These are phyloP conservation scores for Abscondita cerata DNA, from an alignment of 2,888 invertebrate species.

Conservation along the genomic window DNA sequence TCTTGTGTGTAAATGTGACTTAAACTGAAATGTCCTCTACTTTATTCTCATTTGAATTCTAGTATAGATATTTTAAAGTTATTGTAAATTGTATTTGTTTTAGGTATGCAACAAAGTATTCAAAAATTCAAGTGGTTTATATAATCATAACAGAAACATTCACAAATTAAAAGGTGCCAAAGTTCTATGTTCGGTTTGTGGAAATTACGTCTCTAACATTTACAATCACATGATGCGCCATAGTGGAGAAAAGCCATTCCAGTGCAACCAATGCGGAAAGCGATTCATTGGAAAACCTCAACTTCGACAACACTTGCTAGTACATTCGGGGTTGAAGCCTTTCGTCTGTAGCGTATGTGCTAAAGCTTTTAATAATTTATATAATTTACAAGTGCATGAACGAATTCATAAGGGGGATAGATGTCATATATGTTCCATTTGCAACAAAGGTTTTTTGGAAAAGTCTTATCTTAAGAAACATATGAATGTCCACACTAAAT, in stretches of 20 bases:
- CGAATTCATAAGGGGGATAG: slow-evolving; percentile 50
- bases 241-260: slow-evolving; percentile 44
- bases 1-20: no score
- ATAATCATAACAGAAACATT: slow-evolving; percentile 45
- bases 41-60: no score
- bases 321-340: slow-evolving; percentile 49
- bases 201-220: slow-evolving; percentile 47
- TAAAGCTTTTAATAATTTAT: slow-evolving; percentile 50
- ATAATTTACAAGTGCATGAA: slow-evolving; percentile 52
- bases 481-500: slow-evolving; percentile 46
- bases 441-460: slow-evolving; percentile 50
- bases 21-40: no score
- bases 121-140: slow-evolving; percentile 44
- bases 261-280: slow-evolving; percentile 48
- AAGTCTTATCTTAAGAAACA: slow-evolving; percentile 52
- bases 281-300: slow-evolving; percentile 45
- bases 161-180: slow-evolving; percentile 45
- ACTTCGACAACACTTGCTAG: slow-evolving; percentile 46
- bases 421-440: slow-evolving; percentile 48
- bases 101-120: slow-evolving; percentile 48
- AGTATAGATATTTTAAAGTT: no score
- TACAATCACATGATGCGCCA: slow-evolving; percentile 49
- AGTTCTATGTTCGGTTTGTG: slow-evolving; percentile 48
- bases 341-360: slow-evolving; percentile 50
- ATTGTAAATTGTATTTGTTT: slow-evolving; percentile 4